Evolutionary conservation across 2,888 invertebrate species (phyloP), one percentile per base, ranked within the genome.

Genomic region (Phortica magna): DNA sequence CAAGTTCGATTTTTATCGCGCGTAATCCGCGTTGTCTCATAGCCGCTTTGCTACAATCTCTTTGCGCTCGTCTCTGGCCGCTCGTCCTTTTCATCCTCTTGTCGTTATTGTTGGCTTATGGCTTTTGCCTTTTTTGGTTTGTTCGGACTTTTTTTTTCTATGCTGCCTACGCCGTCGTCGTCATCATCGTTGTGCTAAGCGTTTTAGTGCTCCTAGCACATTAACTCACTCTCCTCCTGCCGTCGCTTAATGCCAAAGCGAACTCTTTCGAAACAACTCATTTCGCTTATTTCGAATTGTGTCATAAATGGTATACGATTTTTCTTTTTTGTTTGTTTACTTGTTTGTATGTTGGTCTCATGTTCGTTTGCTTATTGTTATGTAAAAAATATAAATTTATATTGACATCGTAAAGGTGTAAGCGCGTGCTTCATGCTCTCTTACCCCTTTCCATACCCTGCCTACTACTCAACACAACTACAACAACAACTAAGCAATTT

Each of bases 321-420:
- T 61, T 61, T 61, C 7, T 7, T 61, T 22, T 61, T 19, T 61
- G 22, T n/a, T 59, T 59, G 19, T 61, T 22, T 12, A 22, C 12
- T 19, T 61, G 17, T n/a, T 59, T 59, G 19, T 61, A 7, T 12
- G 31, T 14, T 59, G 59, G 7, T 59, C n/a, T 0, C 19, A n/a
- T 9, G 9, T 48, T 12, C 48, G 9, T 9, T 14, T 42, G 22
- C 42, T 55, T 55, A 71, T 71, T 55, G 70, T 55, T 14, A 71
- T 71, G 70, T 55, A 22, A 7, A 22, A 71, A 55, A 71, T 71
- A 71, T 67, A 67, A 67, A 67, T 88, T 87, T 88, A 88, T 88
- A 88, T 89, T 86, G 87, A 82, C 84, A 86, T 88, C 87, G 89
- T 88, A 88, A 88, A 88, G 88, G 87, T 89, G 83, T 61, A 42